Conservation (phyloP, 2,797 vertebrate species). For the Sebastes cheni region DNA sequence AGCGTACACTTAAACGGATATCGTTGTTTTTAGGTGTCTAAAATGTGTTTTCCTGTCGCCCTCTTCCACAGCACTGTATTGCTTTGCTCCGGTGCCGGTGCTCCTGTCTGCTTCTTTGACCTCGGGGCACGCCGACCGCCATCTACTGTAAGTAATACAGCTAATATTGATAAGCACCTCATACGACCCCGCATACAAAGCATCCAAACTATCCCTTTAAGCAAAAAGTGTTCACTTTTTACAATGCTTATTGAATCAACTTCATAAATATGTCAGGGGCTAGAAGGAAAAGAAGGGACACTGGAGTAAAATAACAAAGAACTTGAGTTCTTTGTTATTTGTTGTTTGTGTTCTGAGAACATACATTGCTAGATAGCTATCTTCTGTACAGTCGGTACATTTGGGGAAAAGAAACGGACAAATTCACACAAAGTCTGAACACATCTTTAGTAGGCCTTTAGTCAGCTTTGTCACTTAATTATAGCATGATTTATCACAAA, state of each 20-base stretch:
- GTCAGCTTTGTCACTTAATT: neutral
- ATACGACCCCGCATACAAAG: neutral
- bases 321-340: too few species aligned
- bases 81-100: too few species aligned
- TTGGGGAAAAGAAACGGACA: neutral
- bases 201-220: neutral
- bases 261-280: too few species aligned
- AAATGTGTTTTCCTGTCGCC: too few species aligned
- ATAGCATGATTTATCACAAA: neutral
- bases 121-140: rapidly evolving
- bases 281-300: neutral
- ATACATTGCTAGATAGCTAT: too few species aligned
- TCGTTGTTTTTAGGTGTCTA: too few species aligned
- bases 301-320: neutral
- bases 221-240: neutral
- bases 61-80: rapidly evolving
- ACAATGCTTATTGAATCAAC: neutral
- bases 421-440: neutral
- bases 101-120: too few species aligned
- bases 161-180: rapidly evolving
- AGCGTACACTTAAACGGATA: too few species aligned
- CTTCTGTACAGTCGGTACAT: rapidly evolving
- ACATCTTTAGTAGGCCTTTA: neutral
- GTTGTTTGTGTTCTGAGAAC: neutral
- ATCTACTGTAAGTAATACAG: too few species aligned